Evolutionary conservation across 2,797 vertebrate genomes (phyloP), one percentile per base, ranked within the genome.

Genomic region (Monodelphis domestica): DNA sequence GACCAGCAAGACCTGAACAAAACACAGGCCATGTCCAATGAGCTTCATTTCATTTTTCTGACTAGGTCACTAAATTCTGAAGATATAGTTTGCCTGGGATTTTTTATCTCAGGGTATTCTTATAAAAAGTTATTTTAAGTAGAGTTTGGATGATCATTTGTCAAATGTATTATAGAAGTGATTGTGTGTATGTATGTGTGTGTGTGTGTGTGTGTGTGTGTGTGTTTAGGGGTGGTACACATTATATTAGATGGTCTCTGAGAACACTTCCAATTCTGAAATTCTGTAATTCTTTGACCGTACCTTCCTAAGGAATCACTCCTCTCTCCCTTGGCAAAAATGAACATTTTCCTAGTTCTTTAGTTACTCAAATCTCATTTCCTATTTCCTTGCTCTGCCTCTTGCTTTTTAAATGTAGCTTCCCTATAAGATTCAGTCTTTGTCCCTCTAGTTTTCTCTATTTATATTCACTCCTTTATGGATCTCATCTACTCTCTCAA

Each of bases 351-450:
- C 57, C 30, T 63, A 33, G 57, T 63, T 63, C 57, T 63, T 63
- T 33, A 33, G 33, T 59, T 33, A 33, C 57, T 59, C 5, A 38
- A 78, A 45, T 78, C 7, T n/a, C 17, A 45, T 17, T 78, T 24
- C 15, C 63, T 45, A 6, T 78, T 78, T 78, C 63, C 17, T 45
- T 78, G n/a, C 45, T 28, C 55, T 56, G 55, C 1, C 55, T 56
- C 55, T 28, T 56, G 56, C 55, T 56, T 56, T 55, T 29, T 56
- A 45, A 78, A n/a, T 78, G 17, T 45, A 45, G 63, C 17, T 54
- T 90, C 56, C 7, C 12, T 93, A 28, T 93, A 90, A 96, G 51
- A 54, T 38, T 93, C 29, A 30, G 91, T 90, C 29, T 70, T 63
- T 17, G 54, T 1, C 52, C 56, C 94, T 90, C 63, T 89, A 53